Evolutionary conservation across 2,888 invertebrate genomes (phyloP), one percentile per base, ranked within the genome.

Genomic region (Agrypnus murinus): DNA sequence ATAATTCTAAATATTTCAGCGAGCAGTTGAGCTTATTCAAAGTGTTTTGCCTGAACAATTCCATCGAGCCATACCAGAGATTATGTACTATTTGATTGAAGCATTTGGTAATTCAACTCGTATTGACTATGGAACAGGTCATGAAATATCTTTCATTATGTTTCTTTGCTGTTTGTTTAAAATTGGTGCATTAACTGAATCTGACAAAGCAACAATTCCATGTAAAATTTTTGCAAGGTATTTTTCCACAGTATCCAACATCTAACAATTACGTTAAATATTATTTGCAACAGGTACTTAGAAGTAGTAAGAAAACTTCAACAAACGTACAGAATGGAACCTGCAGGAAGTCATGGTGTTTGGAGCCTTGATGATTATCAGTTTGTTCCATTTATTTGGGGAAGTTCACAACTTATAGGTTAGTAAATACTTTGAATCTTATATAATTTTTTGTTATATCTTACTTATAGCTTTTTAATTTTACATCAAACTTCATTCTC

Each of bases 351-450:
- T 84, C 98, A 99, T 81, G 99, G 99, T 0, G 99, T 99, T 8
- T 99, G 99, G 97, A 96, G 98, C 79, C 88, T 99, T 64, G 99
- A 99, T 86, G 99, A 99, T 85, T 99, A 94, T 84, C 99, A 99
- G 85, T 99, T 99, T 87, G 89, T 99, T 43, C 98, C 99, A 32
- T 99, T 99, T 81, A 93, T 99, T 81, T 99, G 97, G 96, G 99
- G 99, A n/a, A 98, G 98, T 84, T 92, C 99, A 8, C 99, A 99
- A 83, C 89, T 99, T 14, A 88, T 97, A 70, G 92, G 95, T 93
- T 15, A 57, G 40, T 55, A 9, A n/a, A n/a, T n/a, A n/a, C n/a
- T n/a, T n/a, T n/a, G n/a, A n/a, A n/a, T n/a, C n/a, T n/a, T n/a
- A n/a, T n/a, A n/a, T n/a, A n/a, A n/a, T n/a, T n/a, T n/a, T n/a